Evolutionary conservation across 1,140 invertebrate genomes (phyloP).

Genomic region (Neuroterus valhalla): DNA sequence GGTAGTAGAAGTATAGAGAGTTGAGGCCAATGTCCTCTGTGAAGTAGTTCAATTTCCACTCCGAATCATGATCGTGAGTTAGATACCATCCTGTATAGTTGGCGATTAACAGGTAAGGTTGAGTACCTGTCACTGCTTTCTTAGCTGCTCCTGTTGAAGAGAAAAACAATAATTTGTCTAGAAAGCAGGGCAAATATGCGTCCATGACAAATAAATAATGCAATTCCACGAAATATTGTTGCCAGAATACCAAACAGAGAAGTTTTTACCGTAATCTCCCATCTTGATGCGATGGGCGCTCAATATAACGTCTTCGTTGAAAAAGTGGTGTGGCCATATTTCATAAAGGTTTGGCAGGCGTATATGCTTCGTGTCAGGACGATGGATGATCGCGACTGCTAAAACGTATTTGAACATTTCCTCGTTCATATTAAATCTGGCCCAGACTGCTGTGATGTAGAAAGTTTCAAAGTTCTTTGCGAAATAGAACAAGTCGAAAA

Average conservation of each 20-base stretch:
- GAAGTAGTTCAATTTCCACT: conserved; percentile 80
- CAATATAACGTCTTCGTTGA: conserved; percentile 78
- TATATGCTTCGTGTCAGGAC: conserved; percentile 78
- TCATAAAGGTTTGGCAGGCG: conserved; percentile 81
- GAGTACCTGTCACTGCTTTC: conserved; percentile 41
- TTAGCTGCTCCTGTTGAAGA: conserved; percentile 39
- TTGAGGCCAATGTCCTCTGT: conserved; percentile 83
- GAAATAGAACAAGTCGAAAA: conserved; percentile 82
- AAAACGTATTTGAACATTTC: conserved; percentile 80
- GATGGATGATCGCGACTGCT: conserved; percentile 78
- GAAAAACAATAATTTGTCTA: not conserved
- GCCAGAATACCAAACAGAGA: not conserved
- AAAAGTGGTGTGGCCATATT: conserved; percentile 80
- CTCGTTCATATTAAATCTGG: conserved; percentile 79
- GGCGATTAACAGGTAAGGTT: conserved; percentile 61
- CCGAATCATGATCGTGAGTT: conserved; percentile 69
- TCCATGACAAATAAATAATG: too few relatives aligned
- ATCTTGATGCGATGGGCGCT: conserved; percentile 77
- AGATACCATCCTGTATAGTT: conserved; percentile 76
- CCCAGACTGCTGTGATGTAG: conserved; percentile 74
- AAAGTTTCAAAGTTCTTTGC: conserved; percentile 78
- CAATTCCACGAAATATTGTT: too few relatives aligned
- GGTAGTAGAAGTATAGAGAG: conserved; percentile 79
- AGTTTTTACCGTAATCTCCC: conserved; percentile 50
- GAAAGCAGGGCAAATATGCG: not conserved